Conservation (phyloP, 30 jellyfish, hydroid and myxozoan species). For the Aurelia sp. region DNA sequence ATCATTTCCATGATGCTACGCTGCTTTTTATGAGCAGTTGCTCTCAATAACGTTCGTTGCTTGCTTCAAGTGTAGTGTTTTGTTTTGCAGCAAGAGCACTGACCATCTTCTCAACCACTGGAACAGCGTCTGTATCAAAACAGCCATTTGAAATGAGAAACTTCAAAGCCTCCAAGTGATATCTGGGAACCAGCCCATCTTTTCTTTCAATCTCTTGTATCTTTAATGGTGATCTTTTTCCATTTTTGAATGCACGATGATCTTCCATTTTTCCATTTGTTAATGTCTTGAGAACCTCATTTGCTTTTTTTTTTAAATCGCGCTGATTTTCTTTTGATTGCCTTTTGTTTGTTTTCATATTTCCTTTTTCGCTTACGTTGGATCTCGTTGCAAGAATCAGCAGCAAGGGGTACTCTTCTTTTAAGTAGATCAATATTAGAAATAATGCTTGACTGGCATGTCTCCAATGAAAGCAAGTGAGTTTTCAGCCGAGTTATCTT, state of each 20-base stretch:
- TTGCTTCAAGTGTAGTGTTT: neutral
- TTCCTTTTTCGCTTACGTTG: too few species aligned
- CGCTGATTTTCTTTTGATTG: too few species aligned
- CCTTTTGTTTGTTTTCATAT: too few species aligned
- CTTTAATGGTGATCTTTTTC: neutral
- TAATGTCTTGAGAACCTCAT: too few species aligned
- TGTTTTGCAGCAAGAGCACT: neutral
- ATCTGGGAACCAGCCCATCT: constrained; percentile 7
- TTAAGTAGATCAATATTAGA: neutral
- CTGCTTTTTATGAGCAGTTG: neutral
- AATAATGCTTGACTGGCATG: neutral
- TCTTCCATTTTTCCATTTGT: too few species aligned
- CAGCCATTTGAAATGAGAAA: neutral
- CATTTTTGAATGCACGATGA: too few species aligned
- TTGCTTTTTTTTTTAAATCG: too few species aligned
- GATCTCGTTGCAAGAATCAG: too few species aligned
- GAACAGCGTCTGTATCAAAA: neutral
- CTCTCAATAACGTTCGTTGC: neutral
- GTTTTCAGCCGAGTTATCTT: neutral
- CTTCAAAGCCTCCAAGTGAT: neutral
- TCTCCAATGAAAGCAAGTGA: neutral
- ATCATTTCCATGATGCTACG: neutral
- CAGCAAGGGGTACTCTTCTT: too few species aligned
- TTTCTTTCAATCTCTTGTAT: neutral
- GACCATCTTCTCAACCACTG: neutral